phyloP scores from a whole-genome alignment of 1,140 invertebrate species.

The Hydropsyche tenuis region DNA sequence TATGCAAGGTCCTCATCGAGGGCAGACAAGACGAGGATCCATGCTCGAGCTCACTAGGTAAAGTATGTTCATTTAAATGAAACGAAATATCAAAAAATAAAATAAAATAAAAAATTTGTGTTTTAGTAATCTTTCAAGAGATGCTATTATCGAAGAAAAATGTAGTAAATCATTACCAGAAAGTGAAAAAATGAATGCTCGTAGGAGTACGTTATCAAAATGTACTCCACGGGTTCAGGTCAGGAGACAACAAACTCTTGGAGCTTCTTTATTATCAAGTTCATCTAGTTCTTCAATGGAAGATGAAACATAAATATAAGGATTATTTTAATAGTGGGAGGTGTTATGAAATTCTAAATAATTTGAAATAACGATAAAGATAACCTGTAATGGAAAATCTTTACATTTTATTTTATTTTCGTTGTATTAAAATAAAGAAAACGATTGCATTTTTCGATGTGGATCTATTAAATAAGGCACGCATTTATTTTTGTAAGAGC shows the following conservation, averaged over 20 bases:
- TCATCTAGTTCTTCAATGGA: conserved; percentile 52
- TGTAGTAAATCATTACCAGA: conserved; percentile 61
- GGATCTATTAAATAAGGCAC: too few species aligned
- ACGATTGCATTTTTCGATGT: too few species aligned
- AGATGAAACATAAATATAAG: conserved; percentile 29
- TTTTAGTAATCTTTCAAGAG: conserved; percentile 54
- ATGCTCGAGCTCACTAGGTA: conserved; percentile 74
- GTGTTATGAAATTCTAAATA: conserved; percentile 6
- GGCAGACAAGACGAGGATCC: conserved; percentile 69
- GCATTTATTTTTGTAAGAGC: too few species aligned
- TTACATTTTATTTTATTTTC: too few species aligned
- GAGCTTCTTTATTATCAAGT: conserved; percentile 58
- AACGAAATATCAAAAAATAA: too few species aligned
- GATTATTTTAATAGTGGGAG: neutral
- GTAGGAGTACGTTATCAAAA: conserved; percentile 57
- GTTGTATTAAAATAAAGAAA: too few species aligned
- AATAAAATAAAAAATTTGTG: too few species aligned
- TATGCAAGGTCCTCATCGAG: conserved; percentile 64
- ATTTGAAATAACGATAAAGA: too few species aligned
- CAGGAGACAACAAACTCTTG: conserved; percentile 58
- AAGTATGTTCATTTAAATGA: too few species aligned
- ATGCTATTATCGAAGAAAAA: conserved; percentile 62
- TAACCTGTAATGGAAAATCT: too few species aligned
- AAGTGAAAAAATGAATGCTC: conserved; percentile 59
- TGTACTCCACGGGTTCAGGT: conserved; percentile 58